A percentile compares a stretch with the other conserved stretches of the same genome.
Evolutionary conservation across 2,113 vertebrate species (phyloP).

Genomic region (Myrmecophaga tridactyla): DNA sequence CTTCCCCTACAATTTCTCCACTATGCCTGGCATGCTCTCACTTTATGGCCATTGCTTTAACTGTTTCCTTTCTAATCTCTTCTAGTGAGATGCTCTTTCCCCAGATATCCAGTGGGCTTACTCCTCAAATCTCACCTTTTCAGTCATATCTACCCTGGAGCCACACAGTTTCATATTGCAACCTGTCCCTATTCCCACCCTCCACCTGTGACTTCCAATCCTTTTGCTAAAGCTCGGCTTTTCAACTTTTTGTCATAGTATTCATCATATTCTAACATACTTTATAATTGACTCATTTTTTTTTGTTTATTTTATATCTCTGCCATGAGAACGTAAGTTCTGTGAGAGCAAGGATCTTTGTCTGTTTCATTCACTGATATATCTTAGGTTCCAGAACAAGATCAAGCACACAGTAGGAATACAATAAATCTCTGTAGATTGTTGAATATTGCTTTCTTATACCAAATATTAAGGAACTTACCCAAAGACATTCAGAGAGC

Average conservation of each 20-base stretch:
- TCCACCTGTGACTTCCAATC: not conserved
- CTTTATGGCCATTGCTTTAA: not conserved
- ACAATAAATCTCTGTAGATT: not conserved
- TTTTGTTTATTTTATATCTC: not conserved
- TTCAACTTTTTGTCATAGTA: not conserved
- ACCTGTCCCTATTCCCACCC: no score
- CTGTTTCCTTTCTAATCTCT: no score
- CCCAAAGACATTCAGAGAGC: no score
- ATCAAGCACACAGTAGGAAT: no score
- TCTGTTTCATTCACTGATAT: not conserved
- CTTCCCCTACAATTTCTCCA: no score
- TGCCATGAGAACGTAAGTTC: not conserved
- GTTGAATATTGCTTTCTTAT: not conserved
- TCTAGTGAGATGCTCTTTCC: not conserved
- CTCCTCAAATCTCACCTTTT: not conserved
- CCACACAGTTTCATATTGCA: not conserved
- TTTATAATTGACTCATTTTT: not conserved
- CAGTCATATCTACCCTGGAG: not conserved
- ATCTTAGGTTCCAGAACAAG: not conserved
- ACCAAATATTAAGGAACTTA: not conserved
- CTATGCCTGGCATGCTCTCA: not conserved
- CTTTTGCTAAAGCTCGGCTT: accelerated
- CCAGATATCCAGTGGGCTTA: not conserved
- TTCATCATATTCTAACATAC: not conserved
- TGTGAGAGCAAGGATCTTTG: not conserved